These are phyloP conservation scores for Pseudococcus viburni DNA, from an alignment of 2,888 invertebrate genomes.

Conservation along the genomic window DNA sequence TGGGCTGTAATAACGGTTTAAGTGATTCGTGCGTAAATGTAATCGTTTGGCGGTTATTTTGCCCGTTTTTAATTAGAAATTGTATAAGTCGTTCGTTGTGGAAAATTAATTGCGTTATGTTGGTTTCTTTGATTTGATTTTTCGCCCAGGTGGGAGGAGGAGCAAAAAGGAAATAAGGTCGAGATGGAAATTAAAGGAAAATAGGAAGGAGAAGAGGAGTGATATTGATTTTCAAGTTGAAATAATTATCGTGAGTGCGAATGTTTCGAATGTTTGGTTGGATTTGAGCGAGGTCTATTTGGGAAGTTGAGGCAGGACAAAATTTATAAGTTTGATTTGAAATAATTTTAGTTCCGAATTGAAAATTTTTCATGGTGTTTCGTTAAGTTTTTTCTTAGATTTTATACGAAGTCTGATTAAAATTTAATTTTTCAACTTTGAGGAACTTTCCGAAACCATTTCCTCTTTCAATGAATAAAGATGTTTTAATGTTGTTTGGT, in stretches of 20 bases:
- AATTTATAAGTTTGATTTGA: too few relatives aligned
- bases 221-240: background rate
- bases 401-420: too few relatives aligned
- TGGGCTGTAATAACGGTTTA: slow-evolving; percentile 17
- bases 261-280: too few relatives aligned
- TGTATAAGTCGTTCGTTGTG: slow-evolving; percentile 15
- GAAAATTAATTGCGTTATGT: slow-evolving; percentile 28
- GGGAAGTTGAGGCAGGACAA: too few relatives aligned
- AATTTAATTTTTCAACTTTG: too few relatives aligned
- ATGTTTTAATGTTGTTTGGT: too few relatives aligned
- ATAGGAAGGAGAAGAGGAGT: background rate
- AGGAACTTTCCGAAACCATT: too few relatives aligned
- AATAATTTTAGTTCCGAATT: too few relatives aligned
- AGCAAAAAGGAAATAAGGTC: background rate
- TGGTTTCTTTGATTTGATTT: slow-evolving; percentile 34
- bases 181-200: background rate
- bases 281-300: too few relatives aligned
- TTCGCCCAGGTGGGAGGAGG: background rate
- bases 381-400: too few relatives aligned
- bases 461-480: too few relatives aligned
- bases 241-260: background rate
- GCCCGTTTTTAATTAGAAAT: slow-evolving; percentile 28
- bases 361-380: too few relatives aligned
- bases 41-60: slow-evolving; percentile 21
- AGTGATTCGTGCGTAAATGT: slow-evolving; percentile 29